phyloP scores from a whole-genome alignment of 2,797 vertebrate genomes.

The Chanos chanos region DNA sequence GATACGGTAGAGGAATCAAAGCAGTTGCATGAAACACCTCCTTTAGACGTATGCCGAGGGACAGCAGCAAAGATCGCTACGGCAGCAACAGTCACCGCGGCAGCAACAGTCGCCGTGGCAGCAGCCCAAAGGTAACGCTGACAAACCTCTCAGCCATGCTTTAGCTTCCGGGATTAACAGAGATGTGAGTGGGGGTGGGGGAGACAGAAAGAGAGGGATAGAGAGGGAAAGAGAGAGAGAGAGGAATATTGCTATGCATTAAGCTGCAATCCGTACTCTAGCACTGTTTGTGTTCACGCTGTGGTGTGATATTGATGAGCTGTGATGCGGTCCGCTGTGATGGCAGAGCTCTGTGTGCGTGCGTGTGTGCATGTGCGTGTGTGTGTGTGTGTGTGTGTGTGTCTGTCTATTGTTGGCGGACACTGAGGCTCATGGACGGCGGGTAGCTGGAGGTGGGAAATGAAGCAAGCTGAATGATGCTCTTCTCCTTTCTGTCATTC shows the following conservation, averaged over 20 bases:
- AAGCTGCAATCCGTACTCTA: conserved; percentile 32
- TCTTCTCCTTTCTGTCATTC: neutral
- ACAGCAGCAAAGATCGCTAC: too few relatives aligned
- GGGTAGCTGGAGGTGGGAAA: conserved; percentile 29
- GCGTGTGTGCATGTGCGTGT: conserved; percentile 18
- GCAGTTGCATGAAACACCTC: too few relatives aligned
- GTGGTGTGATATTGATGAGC: conserved; percentile 49
- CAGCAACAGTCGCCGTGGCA: too few relatives aligned
- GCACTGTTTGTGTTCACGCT: conserved; percentile 43
- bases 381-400: conserved; percentile 13
- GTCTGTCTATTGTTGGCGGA: conserved; percentile 47
- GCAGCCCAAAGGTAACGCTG: too few relatives aligned
- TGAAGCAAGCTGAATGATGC: conserved; percentile 16
- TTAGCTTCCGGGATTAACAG: conserved; percentile 36
- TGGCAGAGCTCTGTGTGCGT: conserved; percentile 14
- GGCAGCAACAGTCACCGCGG: too few relatives aligned
- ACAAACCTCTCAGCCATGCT: too few relatives aligned
- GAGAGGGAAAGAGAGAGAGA: neutral
- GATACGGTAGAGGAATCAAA: too few relatives aligned
- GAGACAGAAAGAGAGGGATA: neutral
- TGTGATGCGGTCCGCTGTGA: conserved; percentile 42
- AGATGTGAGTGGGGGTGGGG: conserved; percentile 8
- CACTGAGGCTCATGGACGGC: conserved; percentile 30
- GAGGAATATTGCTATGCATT: neutral
- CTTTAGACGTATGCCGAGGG: too few relatives aligned